Evolutionary conservation across 2,113 vertebrate species (phyloP).

Genomic region (Sturnira hondurensis): DNA sequence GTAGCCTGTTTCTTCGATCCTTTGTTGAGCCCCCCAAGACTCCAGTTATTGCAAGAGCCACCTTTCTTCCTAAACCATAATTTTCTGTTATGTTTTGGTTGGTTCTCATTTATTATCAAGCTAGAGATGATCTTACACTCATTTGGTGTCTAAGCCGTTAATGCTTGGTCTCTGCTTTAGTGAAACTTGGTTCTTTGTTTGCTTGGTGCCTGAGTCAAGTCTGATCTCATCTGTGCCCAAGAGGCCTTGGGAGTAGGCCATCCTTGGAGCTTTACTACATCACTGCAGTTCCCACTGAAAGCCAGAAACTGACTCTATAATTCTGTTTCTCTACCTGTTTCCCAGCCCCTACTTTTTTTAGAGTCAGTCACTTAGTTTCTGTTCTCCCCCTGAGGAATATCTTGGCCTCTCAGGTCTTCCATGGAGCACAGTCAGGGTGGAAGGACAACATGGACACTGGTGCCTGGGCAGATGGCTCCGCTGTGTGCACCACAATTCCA

Average conservation of each 20-base stretch:
- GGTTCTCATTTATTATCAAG: neutral
- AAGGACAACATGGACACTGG: neutral
- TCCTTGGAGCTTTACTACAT: neutral
- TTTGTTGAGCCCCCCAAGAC: neutral
- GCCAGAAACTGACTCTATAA: neutral
- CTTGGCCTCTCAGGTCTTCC: neutral
- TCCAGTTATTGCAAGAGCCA: neutral
- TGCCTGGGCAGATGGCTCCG: neutral
- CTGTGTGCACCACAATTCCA: neutral
- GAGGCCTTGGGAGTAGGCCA: neutral
- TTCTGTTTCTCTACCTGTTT: neutral
- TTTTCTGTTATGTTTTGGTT: neutral
- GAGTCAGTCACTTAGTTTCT: constrained; percentile 12
- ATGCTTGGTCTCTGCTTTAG: neutral
- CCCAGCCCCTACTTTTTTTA: neutral
- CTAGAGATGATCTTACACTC: neutral
- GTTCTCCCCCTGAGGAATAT: neutral
- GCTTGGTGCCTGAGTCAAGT: neutral
- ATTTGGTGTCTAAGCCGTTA: neutral
- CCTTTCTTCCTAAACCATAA: neutral
- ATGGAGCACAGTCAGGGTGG: neutral
- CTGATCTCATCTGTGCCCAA: neutral
- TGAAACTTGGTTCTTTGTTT: neutral
- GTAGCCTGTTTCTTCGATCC: neutral
- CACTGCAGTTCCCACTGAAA: neutral